These are phyloP conservation scores for Heliconius congener DNA, from an alignment of 1,140 invertebrate genomes.

Conservation along the genomic window DNA sequence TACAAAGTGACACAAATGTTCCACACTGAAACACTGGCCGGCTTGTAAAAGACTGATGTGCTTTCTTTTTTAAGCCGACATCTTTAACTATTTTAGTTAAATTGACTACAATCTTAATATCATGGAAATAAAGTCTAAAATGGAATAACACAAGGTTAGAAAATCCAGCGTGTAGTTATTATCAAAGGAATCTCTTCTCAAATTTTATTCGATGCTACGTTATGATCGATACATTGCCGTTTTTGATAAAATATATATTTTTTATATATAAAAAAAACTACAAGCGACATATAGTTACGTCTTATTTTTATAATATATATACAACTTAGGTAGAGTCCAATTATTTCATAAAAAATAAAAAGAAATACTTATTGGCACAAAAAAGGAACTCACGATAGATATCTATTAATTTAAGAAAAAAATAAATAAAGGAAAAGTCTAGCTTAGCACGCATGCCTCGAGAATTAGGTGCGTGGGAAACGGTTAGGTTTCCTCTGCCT, in stretches of 20 bases:
- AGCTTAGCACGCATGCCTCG: too few species aligned
- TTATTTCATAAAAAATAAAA: too few species aligned
- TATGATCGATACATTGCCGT: conserved; percentile 35
- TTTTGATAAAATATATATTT: background rate
- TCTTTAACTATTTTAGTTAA: conserved; percentile 5
- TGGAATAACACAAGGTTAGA: background rate
- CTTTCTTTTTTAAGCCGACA: conserved; percentile 32
- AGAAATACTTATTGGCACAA: too few species aligned
- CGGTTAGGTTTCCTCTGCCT: too few species aligned
- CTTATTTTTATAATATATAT: too few species aligned
- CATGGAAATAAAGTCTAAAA: conserved; percentile 11
- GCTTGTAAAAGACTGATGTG: conserved; percentile 17
- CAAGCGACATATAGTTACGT: too few species aligned
- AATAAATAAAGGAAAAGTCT: too few species aligned
- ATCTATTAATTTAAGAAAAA: too few species aligned
- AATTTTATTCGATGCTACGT: conserved; percentile 28
- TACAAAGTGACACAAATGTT: conserved; percentile 4
- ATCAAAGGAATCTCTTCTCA: conserved; percentile 21
- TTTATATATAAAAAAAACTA: background rate
- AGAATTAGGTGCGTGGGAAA: too few species aligned
- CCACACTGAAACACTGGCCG: conserved; percentile 14
- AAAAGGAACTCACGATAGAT: too few species aligned
- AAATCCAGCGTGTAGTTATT: conserved; percentile 19
- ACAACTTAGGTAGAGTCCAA: too few species aligned
- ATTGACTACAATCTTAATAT: background rate